Evolutionary conservation across 2,888 invertebrate genomes (phyloP).

Genomic region (Leistus spinibarbis): DNA sequence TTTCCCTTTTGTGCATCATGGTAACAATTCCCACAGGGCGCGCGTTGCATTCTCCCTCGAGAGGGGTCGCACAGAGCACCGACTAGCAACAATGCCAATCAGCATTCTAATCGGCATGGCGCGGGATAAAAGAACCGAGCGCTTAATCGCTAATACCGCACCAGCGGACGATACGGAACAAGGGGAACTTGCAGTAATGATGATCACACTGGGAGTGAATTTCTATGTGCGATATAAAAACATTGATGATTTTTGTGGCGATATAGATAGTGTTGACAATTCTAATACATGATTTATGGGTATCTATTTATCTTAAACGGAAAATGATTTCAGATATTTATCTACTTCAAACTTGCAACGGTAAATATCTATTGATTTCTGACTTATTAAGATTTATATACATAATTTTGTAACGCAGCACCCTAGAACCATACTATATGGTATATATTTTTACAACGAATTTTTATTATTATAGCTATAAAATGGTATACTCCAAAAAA

Average conservation of each 20-base stretch:
- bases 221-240: not conserved
- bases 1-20: slow-evolving; percentile 4
- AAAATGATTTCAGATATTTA: not conserved
- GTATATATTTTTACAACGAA: too few species aligned
- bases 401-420: too few species aligned
- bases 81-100: slow-evolving; percentile 18
- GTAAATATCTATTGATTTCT: too few species aligned
- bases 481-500: too few species aligned
- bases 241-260: not conserved
- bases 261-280: not conserved
- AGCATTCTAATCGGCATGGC: slow-evolving; percentile 16
- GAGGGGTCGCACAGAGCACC: not conserved
- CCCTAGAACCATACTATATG: too few species aligned
- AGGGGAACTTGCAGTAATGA: not conserved
- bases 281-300: not conserved
- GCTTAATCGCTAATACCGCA: slow-evolving; percentile 3
- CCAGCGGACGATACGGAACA: not conserved
- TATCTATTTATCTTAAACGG: not conserved
- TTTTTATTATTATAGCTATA: too few species aligned
- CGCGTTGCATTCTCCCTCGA: not conserved
- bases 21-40: slow-evolving; percentile 15
- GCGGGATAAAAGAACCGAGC: not conserved
- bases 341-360: too few species aligned
- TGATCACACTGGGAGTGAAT: not conserved
- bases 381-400: too few species aligned